Percentiles rank a stretch among this genome's conserved stretches.
These are phyloP conservation scores for Trissolcus basalis DNA, from an alignment of 1,140 invertebrate species.

Conservation along the genomic window DNA sequence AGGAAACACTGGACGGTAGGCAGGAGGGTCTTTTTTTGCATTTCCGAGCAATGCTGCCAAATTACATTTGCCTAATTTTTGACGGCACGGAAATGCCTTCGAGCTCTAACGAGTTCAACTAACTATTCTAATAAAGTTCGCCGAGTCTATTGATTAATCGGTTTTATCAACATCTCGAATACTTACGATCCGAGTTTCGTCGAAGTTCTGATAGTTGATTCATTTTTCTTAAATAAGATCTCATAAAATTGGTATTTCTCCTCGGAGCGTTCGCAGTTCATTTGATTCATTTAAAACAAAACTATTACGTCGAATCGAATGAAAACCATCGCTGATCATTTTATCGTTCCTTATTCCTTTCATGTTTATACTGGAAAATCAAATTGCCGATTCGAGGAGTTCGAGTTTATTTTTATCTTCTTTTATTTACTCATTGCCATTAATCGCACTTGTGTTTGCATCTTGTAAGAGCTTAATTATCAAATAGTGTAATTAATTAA, in stretches of 20 bases:
- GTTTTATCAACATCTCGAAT: constrained; percentile 10
- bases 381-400: too few species aligned
- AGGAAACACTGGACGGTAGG: not conserved
- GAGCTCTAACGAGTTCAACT: constrained; percentile 6
- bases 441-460: too few species aligned
- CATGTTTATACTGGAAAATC: too few species aligned
- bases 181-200: constrained; percentile 22
- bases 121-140: constrained; percentile 36
- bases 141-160: constrained; percentile 30
- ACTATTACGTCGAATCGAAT: constrained; percentile 3
- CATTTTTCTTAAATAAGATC: constrained; percentile 13
- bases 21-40: not conserved
- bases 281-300: constrained; percentile 4
- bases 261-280: constrained; percentile 3
- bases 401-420: too few species aligned
- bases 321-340: not conserved
- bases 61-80: constrained; percentile 25
- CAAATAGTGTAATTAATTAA: too few species aligned
- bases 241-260: constrained; percentile 1
- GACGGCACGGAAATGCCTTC: constrained; percentile 12
- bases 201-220: constrained; percentile 5
- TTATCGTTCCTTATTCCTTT: too few species aligned
- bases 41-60: not conserved
- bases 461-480: too few species aligned
- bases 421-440: too few species aligned